These are phyloP conservation scores for Carollia perspicillata DNA, from an alignment of 2,113 vertebrate species.

Conservation along the genomic window DNA sequence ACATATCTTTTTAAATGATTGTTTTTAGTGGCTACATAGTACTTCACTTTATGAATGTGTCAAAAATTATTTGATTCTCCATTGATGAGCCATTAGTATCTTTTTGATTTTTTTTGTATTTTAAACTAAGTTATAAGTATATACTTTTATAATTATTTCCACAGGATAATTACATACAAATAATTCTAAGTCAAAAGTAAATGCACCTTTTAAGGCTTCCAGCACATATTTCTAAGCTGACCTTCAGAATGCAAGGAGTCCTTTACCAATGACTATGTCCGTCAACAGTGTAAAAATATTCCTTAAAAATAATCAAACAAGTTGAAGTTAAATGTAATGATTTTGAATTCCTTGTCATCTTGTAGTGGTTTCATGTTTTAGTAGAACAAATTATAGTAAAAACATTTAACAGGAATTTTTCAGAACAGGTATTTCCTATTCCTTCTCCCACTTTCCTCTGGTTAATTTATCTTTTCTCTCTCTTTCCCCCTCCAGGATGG, in stretches of 20 bases:
- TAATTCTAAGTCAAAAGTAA: conserved; percentile 1
- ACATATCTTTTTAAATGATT: background rate
- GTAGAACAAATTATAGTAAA: background rate
- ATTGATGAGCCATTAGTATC: background rate
- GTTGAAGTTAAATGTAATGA: background rate
- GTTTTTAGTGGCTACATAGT: background rate
- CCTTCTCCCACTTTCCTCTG: background rate
- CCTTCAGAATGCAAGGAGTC: background rate
- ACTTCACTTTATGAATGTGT: background rate
- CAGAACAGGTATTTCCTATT: background rate
- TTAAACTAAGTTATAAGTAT: background rate
- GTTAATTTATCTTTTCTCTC: conserved; percentile 57
- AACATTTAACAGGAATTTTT: background rate
- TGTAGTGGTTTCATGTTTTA: background rate
- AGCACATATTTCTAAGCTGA: background rate
- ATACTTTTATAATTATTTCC: background rate
- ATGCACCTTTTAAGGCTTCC: background rate
- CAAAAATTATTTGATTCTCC: background rate
- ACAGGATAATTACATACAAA: background rate
- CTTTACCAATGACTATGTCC: background rate
- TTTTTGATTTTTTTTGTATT: background rate
- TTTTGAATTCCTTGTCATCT: conserved; percentile 4
- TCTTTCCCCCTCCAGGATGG: conserved; percentile 83
- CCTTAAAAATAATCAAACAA: background rate
- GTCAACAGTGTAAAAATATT: background rate